A percentile compares a stretch with the other conserved stretches of the same genome.
Evolutionary conservation across 2,113 vertebrate genomes (phyloP).

Genomic region (Cynoglossus semilaevis): DNA sequence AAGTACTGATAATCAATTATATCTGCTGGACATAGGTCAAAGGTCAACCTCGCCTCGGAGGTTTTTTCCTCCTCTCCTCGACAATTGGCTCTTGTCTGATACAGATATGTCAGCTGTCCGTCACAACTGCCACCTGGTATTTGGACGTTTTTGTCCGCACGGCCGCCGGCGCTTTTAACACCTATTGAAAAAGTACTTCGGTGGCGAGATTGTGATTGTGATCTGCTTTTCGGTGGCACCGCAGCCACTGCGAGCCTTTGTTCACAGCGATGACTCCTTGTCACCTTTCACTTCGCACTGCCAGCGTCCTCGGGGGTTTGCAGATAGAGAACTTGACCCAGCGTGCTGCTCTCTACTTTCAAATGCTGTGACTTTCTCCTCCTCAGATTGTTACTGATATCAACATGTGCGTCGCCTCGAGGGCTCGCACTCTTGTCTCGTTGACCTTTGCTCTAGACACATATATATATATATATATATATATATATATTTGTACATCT

Average conservation of each 20-base stretch:
- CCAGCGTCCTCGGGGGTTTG: conserved; percentile 59
- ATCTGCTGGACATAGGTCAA: conserved; percentile 55
- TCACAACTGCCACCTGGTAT: conserved; percentile 62
- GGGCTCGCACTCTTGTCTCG: conserved; percentile 29
- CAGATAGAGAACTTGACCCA: conserved; percentile 67
- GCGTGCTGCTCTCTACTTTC: conserved; percentile 38
- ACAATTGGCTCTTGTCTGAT: conserved; percentile 66
- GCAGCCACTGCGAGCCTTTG: conserved; percentile 44
- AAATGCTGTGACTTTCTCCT: conserved; percentile 8
- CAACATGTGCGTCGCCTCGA: conserved; percentile 36
- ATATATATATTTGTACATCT: too few relatives aligned
- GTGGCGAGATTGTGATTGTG: conserved; percentile 67
- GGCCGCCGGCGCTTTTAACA: background rate
- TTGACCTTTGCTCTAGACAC: conserved; percentile 29
- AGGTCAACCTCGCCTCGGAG: conserved; percentile 40
- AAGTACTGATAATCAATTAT: conserved; percentile 43
- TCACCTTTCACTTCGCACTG: conserved; percentile 50
- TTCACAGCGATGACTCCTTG: conserved; percentile 51
- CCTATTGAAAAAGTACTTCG: background rate
- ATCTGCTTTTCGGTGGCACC: conserved; percentile 64
- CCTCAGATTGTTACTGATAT: conserved; percentile 5
- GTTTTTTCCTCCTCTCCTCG: conserved; percentile 48
- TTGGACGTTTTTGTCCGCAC: conserved; percentile 55
- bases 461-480: too few relatives aligned
- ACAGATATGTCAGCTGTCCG: conserved; percentile 61